Base-by-base conservation (phyloP, 2,888 invertebrate genomes). In the Caenorhabditis imperialis region DNA sequence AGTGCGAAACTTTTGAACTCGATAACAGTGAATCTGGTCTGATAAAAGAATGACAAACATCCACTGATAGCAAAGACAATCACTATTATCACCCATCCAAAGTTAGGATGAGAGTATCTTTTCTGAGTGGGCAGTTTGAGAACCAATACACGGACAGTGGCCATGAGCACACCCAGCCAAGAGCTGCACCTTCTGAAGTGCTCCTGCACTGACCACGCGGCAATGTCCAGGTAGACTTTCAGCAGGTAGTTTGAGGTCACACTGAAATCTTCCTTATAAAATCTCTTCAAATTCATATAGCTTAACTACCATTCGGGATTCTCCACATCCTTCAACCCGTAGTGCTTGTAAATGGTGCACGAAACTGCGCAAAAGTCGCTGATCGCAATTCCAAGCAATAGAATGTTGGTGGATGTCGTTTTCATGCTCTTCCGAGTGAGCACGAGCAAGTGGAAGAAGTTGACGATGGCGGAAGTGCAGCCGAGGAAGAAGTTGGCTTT, bases 181-280 rank as follows among this genome's bases (percentile, higher is more conserved):
- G 44, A 25, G n/a, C 35, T 37, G 18, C 53, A 53, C 25, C 62
- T 22, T 53, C 62, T 10, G 20, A 53, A 62, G n/a, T 62, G 62
- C 4, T 53, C 44, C 35, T 53, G 62, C 1, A 53, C 14, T 5
- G 44, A 20, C 62, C 62, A 62, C 10, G 44, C 51, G 1, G 53
- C 14, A 16, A 35, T 7, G 27, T 62, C 51, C 37, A 53, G 23
- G 51, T 62, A 62, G 3, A 53, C 27, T 25, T 53, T 51, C 10
- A 44, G 7, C 10, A 35, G 4, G 2, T 14, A 42, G 8, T 1
- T 45, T 8, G 62, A 44, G 7, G 51, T 53, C 20, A 51, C 25
- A 37, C 62, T 58, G 27, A 27, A 58, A 57, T 25, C 10, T 22
- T 8, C 4, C 16, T 22, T 3, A 22, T 16, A 18, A 10, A 40